phyloP scores from a whole-genome alignment of 2,113 vertebrate species.

The Tragulus kanchil region DNA sequence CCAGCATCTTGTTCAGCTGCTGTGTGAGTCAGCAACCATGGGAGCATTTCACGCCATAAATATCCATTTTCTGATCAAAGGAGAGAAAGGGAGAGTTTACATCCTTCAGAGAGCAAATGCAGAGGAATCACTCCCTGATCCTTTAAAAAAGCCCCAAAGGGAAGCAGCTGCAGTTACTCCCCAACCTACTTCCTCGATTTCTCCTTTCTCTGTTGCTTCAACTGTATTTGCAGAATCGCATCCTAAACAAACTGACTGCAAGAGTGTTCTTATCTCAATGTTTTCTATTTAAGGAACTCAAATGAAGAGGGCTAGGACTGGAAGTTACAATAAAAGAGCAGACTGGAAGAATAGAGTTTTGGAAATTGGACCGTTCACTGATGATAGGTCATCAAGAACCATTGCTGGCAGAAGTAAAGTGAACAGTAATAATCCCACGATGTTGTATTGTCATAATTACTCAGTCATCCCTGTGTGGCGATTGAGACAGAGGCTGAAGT shows the following conservation, averaged over 20 bases:
- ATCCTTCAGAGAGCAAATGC: background rate
- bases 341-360: background rate
- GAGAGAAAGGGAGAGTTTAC: background rate
- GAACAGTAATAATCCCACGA: background rate
- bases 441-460: background rate
- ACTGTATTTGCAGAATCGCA: background rate
- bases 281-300: background rate
- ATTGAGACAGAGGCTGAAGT: background rate
- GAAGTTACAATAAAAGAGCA: background rate
- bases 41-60: background rate
- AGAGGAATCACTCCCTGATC: background rate
- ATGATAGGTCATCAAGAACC: background rate
- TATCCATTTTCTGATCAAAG: background rate
- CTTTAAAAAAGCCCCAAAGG: background rate
- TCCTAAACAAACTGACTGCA: background rate
- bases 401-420: background rate
- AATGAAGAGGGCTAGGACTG: background rate
- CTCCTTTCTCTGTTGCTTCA: background rate
- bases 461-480: background rate
- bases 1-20: background rate
- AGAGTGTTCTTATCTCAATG: background rate
- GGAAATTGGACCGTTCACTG: background rate
- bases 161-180: background rate
- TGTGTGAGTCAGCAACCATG: background rate
- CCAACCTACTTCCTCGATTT: background rate